Base-by-base conservation (phyloP, 2,888 invertebrate species). In the Margaritifera margaritifera region DNA sequence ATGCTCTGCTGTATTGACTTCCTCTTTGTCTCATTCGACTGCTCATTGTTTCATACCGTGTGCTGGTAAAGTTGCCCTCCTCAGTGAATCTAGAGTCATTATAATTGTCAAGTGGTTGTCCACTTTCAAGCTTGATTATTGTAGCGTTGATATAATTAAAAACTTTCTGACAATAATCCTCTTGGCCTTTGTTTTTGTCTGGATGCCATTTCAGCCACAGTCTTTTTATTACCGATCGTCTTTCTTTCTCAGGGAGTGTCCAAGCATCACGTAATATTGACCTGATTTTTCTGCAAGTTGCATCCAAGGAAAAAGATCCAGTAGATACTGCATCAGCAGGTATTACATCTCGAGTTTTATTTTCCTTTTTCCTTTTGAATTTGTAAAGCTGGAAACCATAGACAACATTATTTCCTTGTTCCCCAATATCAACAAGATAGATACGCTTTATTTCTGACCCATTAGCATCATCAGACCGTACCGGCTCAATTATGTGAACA, bases 151-250 rank as follows among this genome's bases (percentile, higher is more conserved):
- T 72, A 62, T 62, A 72, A 27, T 72, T 62, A 25, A 72, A 72
- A n/a, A 65, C 60, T 56, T 68, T 56, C 25, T 52, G 58, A 20
- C 68, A 58, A 24, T 58, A 50, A 19, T 58, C n/a, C 54, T 66
- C 66, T 52, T 72, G 65, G 18, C 66, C 60, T 42, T 50, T 53
- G 22, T 72, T 72, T 65, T 68, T 72, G 55, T 72, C 72, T 56
- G 72, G 72, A 59, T 72, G 72, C 72, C 72, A 72, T 20, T 66
- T 42, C 27, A 61, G 51, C 22, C 64, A 55, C 5, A 68, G 50
- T 42, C 72, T 24, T 62, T 65, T 68, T 11, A 64, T 62, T 18
- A 72, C 56, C 22, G 19, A 51, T 25, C 24, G 54, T 54, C 65
- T 65, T 64, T 71, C 52, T 27, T 58, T 53, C 19, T 67, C 65